phyloP scores from a whole-genome alignment of 2,113 vertebrate species.

The Scartelaos histophorus region DNA sequence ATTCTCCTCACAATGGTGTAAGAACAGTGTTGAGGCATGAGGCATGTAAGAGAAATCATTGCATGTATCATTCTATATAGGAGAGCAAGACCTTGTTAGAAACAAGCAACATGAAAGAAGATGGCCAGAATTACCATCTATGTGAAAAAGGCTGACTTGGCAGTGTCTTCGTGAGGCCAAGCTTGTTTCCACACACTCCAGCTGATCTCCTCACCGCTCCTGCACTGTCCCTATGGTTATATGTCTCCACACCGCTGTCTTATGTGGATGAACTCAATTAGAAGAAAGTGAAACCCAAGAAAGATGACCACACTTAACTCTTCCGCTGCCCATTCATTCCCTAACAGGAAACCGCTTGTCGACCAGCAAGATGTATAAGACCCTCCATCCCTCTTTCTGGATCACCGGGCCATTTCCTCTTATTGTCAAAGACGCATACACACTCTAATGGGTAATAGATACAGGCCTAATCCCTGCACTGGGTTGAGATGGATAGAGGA shows the following conservation, averaged over 20 bases:
- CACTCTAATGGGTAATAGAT: constrained; percentile 71
- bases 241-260: constrained; percentile 41
- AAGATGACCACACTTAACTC: constrained; percentile 23
- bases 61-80: background rate
- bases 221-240: constrained; percentile 13
- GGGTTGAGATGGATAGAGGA: constrained; percentile 64
- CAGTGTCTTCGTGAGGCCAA: background rate
- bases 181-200: background rate
- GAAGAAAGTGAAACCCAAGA: constrained; percentile 11
- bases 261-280: constrained; percentile 53
- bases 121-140: background rate
- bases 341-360: constrained; percentile 48
- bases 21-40: background rate
- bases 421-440: constrained; percentile 58
- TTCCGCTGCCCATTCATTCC: constrained; percentile 22
- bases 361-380: constrained; percentile 35
- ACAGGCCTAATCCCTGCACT: constrained; percentile 63
- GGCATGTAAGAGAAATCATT: background rate
- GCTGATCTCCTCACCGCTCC: background rate
- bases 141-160: background rate
- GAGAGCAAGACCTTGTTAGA: background rate
- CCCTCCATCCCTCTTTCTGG: constrained; percentile 29
- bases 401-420: constrained; percentile 45
- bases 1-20: background rate
- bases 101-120: background rate